phyloP scores from a whole-genome alignment of 2,797 vertebrate genomes.

The Numenius phaeopus region DNA sequence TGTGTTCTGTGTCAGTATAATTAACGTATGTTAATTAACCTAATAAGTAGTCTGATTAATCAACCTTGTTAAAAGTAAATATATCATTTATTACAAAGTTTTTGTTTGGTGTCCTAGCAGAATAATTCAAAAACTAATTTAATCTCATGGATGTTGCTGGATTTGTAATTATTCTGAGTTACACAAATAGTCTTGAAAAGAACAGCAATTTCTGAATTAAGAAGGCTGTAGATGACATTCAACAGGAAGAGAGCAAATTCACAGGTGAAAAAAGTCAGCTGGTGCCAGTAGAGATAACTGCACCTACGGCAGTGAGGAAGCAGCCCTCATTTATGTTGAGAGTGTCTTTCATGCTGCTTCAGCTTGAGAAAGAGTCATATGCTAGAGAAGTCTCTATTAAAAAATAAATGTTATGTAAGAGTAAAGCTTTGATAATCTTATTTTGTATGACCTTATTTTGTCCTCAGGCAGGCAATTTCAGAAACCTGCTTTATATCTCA shows the following conservation, averaged over 20 bases:
- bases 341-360: not conserved
- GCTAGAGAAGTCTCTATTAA: not conserved
- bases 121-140: slow-evolving; percentile 10
- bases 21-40: slow-evolving; percentile 38
- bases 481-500: not conserved
- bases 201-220: not conserved
- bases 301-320: not conserved
- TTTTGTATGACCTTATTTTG: not conserved
- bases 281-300: not conserved
- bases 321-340: not conserved
- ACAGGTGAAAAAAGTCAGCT: not conserved
- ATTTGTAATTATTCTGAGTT: slow-evolving; percentile 31
- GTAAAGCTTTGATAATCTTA: not conserved
- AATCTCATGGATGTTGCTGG: not conserved
- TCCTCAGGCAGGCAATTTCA: not conserved
- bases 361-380: not conserved
- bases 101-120: not conserved
- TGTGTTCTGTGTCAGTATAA: slow-evolving; percentile 6
- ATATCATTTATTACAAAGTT: not conserved
- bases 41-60: slow-evolving; percentile 45
- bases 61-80: slow-evolving; percentile 36
- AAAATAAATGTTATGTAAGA: not conserved
- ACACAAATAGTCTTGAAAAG: not conserved
- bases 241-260: not conserved
- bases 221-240: not conserved